Evolutionary conservation across 1,140 invertebrate species (phyloP).

Genomic region (Lepidurus apus): DNA sequence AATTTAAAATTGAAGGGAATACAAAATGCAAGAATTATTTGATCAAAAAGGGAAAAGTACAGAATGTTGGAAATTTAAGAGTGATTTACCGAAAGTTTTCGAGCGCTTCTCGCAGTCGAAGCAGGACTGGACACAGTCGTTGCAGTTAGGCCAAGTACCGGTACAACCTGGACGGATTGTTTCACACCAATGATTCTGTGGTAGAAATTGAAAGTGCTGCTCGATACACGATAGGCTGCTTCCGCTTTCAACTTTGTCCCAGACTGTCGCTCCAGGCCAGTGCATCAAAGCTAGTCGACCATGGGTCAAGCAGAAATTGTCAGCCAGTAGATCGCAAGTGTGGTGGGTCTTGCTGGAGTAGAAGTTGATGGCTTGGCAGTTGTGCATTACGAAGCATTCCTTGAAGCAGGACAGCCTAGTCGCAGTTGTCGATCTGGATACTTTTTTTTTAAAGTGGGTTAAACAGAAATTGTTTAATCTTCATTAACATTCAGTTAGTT

Average conservation of each 20-base stretch:
- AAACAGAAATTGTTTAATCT: not conserved
- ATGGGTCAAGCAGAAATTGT: not conserved
- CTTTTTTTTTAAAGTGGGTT: not conserved
- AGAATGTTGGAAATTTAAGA: not conserved
- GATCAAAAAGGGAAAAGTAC: too few species aligned
- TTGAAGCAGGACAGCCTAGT: not conserved
- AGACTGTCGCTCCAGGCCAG: not conserved
- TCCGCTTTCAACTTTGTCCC: not conserved
- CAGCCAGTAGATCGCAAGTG: not conserved
- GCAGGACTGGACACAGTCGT: not conserved
- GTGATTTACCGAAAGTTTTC: not conserved
- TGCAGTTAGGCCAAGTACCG: not conserved
- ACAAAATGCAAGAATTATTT: too few species aligned
- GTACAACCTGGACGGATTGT: not conserved
- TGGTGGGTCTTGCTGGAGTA: not conserved
- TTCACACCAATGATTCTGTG: not conserved
- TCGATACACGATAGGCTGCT: not conserved
- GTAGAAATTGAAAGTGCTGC: not conserved
- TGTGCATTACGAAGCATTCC: not conserved
- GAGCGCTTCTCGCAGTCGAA: not conserved
- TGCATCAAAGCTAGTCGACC: not conserved
- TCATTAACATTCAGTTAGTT: not conserved
- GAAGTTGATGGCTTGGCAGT: not conserved
- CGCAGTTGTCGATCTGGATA: not conserved
- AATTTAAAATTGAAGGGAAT: not conserved